Evolutionary conservation across 2,113 vertebrate species (phyloP).

Genomic region (Mobula birostris): DNA sequence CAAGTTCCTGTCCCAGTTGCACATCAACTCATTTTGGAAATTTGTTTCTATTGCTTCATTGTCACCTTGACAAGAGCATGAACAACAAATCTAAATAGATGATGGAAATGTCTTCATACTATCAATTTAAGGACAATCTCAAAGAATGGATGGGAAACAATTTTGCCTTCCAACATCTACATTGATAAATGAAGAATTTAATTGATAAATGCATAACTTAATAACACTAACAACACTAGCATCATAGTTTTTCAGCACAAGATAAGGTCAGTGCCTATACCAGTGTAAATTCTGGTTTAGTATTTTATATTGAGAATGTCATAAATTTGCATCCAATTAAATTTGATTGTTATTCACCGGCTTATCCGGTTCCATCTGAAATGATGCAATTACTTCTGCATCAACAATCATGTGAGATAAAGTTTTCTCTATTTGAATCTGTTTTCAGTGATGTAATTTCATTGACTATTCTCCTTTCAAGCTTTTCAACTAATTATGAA

Average conservation of each 20-base stretch:
- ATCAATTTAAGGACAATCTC: no score
- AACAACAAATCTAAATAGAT: no score
- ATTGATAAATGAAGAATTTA: no score
- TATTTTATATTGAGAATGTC: background rate
- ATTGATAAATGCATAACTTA: background rate
- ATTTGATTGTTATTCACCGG: background rate
- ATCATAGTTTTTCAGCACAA: background rate
- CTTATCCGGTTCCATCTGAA: background rate
- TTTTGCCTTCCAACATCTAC: no score
- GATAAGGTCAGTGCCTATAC: background rate
- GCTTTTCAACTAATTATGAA: background rate
- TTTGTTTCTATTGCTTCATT: no score
- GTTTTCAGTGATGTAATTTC: background rate
- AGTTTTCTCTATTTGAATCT: background rate
- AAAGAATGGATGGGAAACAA: no score
- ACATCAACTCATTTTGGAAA: no score
- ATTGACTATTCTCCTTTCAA: background rate
- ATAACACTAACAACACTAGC: background rate
- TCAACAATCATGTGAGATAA: background rate
- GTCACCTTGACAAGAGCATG: no score
- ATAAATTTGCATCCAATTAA: background rate
- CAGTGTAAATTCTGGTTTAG: background rate
- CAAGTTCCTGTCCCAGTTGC: no score
- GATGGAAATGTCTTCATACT: no score
- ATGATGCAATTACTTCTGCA: background rate